Percentiles rank a stretch among this genome's conserved stretches.
Evolutionary conservation across 2,113 vertebrate genomes (phyloP).

Genomic region (Trochalopteron elliotii): DNA sequence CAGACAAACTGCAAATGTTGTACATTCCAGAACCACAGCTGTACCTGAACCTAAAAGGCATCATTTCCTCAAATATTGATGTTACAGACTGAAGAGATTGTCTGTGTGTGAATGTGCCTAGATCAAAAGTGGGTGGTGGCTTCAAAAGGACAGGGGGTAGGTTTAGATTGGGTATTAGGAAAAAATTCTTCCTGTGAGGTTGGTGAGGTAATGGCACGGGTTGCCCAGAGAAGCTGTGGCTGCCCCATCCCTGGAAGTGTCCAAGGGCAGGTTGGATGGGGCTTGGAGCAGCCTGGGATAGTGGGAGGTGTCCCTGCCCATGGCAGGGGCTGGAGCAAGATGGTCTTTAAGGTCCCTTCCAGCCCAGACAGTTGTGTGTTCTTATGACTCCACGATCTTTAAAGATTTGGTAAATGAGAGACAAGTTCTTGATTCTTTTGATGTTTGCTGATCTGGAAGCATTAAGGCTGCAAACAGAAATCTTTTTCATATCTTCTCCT

Average conservation of each 20-base stretch:
- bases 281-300: background rate
- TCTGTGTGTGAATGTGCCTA: no score
- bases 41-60: fast-evolving
- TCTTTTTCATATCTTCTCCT: background rate
- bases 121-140: background rate
- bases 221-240: background rate
- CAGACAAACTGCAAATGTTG: background rate
- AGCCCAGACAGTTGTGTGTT: background rate
- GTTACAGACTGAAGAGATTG: fast-evolving
- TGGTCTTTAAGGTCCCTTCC: background rate
- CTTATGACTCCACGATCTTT: background rate
- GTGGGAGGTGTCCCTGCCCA: background rate
- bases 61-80: fast-evolving
- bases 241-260: background rate
- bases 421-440: background rate
- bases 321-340: fast-evolving
- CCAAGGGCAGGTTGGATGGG: background rate
- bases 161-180: background rate
- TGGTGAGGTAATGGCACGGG: background rate
- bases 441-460: background rate
- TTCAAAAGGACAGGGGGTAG: background rate
- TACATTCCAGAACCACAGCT: fast-evolving
- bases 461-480: background rate
- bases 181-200: background rate
- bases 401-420: background rate